A percentile compares a stretch with the other conserved stretches of the same genome.
phyloP scores from a whole-genome alignment of 1,140 invertebrate genomes.

The Macrostomum lignano region DNA sequence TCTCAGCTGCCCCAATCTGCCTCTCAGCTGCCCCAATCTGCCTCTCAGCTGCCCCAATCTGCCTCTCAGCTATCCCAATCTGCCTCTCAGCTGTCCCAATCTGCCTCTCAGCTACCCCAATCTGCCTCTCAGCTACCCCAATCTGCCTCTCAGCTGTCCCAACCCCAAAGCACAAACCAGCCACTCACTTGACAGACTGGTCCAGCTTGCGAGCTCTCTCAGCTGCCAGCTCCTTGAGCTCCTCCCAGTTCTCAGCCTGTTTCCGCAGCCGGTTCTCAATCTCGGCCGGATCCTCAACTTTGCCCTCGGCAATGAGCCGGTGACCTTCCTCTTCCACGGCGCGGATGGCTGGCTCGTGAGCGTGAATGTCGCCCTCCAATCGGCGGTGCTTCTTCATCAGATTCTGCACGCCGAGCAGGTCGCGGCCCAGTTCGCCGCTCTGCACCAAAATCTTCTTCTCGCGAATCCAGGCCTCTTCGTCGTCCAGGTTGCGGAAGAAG shows the following conservation, averaged over 20 bases:
- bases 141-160: too few species aligned
- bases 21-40: too few species aligned
- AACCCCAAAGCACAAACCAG: too few species aligned
- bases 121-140: too few species aligned
- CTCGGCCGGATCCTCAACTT: constrained; percentile 60
- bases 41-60: too few species aligned
- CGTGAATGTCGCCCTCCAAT: constrained; percentile 68
- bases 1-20: too few species aligned
- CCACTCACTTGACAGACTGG: constrained; percentile 66
- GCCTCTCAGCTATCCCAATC: too few species aligned
- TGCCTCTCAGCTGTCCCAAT: too few species aligned
- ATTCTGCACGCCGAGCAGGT: constrained; percentile 87
- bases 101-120: too few species aligned
- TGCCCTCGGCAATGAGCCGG: constrained; percentile 82
- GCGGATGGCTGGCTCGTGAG: constrained; percentile 70
- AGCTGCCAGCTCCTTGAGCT: constrained; percentile 55
- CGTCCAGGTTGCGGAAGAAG: constrained; percentile 94
- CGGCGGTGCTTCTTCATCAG: constrained; percentile 90
- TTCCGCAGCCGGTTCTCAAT: constrained; percentile 45
- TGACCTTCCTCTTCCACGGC: constrained; percentile 80
- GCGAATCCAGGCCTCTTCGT: constrained; percentile 97
- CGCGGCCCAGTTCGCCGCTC: constrained; percentile 86
- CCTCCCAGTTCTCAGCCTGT: constrained; percentile 57
- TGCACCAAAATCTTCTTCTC: constrained; percentile 90
- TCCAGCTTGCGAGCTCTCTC: constrained; percentile 59